Evolutionary conservation across 1,140 invertebrate species (phyloP).

Genomic region (Ceratoteleas bidentatus): DNA sequence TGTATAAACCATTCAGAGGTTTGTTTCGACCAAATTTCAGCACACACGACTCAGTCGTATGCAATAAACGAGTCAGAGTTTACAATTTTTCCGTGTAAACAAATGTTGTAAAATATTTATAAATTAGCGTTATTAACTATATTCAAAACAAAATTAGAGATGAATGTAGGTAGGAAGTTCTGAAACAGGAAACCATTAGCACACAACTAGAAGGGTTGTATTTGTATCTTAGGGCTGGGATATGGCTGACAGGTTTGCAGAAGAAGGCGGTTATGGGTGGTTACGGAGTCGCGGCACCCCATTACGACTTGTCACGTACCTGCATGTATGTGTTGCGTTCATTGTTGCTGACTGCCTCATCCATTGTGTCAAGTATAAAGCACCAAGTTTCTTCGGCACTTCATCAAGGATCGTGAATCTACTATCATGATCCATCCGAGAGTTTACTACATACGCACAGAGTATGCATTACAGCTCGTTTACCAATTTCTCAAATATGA

Average conservation of each 20-base stretch:
- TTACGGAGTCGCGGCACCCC: slow-evolving; percentile 43
- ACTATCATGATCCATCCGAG: slow-evolving; percentile 29
- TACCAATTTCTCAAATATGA: no score
- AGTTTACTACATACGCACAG: neutral
- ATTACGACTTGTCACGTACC: slow-evolving; percentile 56
- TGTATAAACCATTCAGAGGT: no score
- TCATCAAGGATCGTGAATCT: slow-evolving; percentile 55
- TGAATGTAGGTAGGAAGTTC: no score
- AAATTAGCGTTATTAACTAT: no score
- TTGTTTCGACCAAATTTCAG: no score
- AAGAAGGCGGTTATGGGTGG: slow-evolving; percentile 44
- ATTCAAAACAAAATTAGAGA: no score
- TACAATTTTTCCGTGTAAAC: no score
- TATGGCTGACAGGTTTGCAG: slow-evolving; percentile 53
- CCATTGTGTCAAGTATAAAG: slow-evolving; percentile 44
- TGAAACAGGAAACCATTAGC: no score
- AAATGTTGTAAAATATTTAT: no score
- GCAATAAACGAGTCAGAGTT: no score
- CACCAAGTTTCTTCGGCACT: slow-evolving; percentile 62
- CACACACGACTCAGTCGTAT: no score
- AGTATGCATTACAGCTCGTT: neutral
- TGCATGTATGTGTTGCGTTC: slow-evolving; percentile 37
- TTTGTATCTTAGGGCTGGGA: slow-evolving; percentile 40
- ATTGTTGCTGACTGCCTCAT: slow-evolving; percentile 53
- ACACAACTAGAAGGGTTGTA: no score